Evolutionary conservation across 2,797 vertebrate species (phyloP).

Genomic region (Protonibea diacanthus): DNA sequence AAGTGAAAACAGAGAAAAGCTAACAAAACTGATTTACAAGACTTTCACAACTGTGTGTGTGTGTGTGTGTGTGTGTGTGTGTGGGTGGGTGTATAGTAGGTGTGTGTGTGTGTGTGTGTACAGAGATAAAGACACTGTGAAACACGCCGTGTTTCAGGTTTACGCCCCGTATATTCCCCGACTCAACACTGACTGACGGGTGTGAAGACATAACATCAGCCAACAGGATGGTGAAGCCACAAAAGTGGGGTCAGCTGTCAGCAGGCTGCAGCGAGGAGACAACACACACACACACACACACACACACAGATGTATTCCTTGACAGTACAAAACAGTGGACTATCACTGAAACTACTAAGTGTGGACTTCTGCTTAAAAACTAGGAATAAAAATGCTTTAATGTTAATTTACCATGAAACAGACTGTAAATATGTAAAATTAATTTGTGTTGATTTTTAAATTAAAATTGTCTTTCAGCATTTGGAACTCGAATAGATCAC

Average conservation of each 20-base stretch:
- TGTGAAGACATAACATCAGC: conserved; percentile 2
- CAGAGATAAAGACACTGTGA: neutral
- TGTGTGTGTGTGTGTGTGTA: neutral
- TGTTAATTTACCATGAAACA: no score
- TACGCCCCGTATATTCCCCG: neutral
- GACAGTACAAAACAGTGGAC: no score
- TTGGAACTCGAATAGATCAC: no score
- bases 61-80: neutral
- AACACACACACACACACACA: neutral
- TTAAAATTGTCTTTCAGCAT: no score
- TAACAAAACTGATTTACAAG: conserved; percentile 1
- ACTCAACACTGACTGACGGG: neutral
- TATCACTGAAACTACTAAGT: no score
- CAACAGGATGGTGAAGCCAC: neutral
- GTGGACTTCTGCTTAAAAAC: no score
- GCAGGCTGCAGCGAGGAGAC: neutral
- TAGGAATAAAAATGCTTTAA: no score
- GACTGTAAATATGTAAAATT: no score
- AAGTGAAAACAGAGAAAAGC: neutral
- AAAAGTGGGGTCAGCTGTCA: conserved; percentile 5
- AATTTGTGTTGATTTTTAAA: no score
- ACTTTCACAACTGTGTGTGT: neutral
- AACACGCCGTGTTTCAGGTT: conserved; percentile 21
- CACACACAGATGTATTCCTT: neutral
- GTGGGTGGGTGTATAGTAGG: conserved; percentile 1